phyloP scores from a whole-genome alignment of 1,140 invertebrate species.

The Trichonephila clavata region DNA sequence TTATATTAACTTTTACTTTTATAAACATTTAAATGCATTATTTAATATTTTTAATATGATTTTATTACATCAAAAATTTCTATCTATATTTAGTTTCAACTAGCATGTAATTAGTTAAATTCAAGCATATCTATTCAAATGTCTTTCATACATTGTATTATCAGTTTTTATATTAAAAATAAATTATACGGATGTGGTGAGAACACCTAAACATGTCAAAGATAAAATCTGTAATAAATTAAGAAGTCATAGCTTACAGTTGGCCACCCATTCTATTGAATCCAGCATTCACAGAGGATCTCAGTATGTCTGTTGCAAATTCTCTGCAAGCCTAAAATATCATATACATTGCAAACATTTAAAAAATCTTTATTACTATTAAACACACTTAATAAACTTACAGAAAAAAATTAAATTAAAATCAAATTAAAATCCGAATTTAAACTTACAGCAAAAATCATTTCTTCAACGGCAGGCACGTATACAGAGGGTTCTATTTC shows the following conservation, averaged over 20 bases:
- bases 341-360: neutral
- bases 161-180: no score
- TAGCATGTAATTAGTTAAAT: no score
- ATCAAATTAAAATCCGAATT: neutral
- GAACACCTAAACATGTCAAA: no score
- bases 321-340: constrained; percentile 54
- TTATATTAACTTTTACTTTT: no score
- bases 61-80: no score
- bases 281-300: constrained; percentile 64
- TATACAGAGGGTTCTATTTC: constrained; percentile 53
- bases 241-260: constrained; percentile 52
- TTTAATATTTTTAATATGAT: no score
- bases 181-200: no score
- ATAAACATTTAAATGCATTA: no score
- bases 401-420: neutral
- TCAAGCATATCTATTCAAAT: no score
- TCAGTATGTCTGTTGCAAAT: constrained; percentile 58
- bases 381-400: neutral
- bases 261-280: constrained; percentile 74
- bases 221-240: no score
- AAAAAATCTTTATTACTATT: neutral
- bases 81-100: no score
- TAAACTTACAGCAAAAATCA: constrained; percentile 72
- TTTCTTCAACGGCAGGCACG: constrained; percentile 64
- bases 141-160: no score